These are phyloP conservation scores for Halcyon badia DNA, from an alignment of 2,797 vertebrate genomes.

Conservation along the genomic window DNA sequence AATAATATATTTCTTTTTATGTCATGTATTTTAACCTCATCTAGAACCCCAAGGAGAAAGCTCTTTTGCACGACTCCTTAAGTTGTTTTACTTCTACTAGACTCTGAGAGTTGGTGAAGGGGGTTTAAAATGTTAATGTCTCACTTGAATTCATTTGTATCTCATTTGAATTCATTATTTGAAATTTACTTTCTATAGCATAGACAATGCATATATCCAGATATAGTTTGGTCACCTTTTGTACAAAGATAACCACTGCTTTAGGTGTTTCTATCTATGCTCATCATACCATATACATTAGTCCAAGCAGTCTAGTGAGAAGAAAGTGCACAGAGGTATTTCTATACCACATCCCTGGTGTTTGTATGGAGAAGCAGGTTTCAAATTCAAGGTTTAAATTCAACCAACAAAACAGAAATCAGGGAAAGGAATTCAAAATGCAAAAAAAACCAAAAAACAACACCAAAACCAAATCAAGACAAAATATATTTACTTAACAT, in stretches of 20 bases:
- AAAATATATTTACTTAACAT: not conserved
- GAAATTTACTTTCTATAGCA: not conserved
- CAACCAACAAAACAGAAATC: not conserved
- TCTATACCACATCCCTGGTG: not conserved
- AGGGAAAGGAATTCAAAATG: not conserved
- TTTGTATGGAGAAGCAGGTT: not conserved
- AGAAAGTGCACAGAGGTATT: not conserved
- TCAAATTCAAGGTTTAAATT: not conserved
- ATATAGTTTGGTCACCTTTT: not conserved
- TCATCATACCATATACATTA: not conserved
- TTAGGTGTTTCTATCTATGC: not conserved
- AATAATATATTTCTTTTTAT: not conserved
- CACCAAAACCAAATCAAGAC: fast-evolving
- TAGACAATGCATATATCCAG: not conserved
- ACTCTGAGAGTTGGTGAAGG: not conserved
- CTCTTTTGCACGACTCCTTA: not conserved
- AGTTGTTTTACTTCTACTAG: fast-evolving
- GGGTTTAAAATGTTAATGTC: not conserved
- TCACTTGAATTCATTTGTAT: not conserved
- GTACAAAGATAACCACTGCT: not conserved
- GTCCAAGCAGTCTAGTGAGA: not conserved
- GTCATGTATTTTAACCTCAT: not conserved
- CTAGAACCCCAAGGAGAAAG: not conserved
- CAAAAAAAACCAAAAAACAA: not conserved
- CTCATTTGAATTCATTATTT: not conserved